Evolutionary conservation across 2,797 vertebrate genomes (phyloP), one percentile per base, ranked within the genome.

Genomic region (Danio albolineatus): DNA sequence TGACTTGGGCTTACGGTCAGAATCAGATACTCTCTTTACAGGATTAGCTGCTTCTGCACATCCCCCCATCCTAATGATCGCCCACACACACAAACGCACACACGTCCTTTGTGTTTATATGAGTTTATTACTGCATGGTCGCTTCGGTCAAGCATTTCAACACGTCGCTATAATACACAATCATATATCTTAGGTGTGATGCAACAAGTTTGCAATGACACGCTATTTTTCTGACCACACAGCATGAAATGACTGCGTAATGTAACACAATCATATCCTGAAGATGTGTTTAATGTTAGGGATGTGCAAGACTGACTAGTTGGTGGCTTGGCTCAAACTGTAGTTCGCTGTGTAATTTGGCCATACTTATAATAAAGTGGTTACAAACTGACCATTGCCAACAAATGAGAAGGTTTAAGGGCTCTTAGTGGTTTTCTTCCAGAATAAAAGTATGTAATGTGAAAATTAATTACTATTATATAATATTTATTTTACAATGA

Each of bases 21-120:
- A 83, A 83, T 82, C 73, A 83, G 85, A 86, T 86, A 81, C 79
- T 79, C 82, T 73, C 82, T 83, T 80, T 74, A 86, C 84, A 84
- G 79, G 85, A 88, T 87, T 87, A 88, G 79, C 80, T 84, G 64
- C 69, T 44, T 64, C 70, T 44, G 51, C 70, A 36, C 71, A 70
- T 38, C 77, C 81, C 76, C 41, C 17, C 66, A 46, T 51, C 79
- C 62, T 65, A 54, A 43, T 53, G 46, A 76, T 65, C 17, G 8
- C 72, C 36, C 71, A 70, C 72, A 48, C 46, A 54, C 64, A 74
- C 16, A 41, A 12, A 61, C 41, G 76, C 71, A n/a, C 21, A 60
- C 75, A 57, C 66, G 60, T 12, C 66, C 5, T 17, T 13, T 76
- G 64, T 39, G 39, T 38, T 74, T 61, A 36, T 36, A 38, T 72